Base-by-base conservation (phyloP, 2,888 invertebrate species). In the Nemotelus nigrinus region DNA sequence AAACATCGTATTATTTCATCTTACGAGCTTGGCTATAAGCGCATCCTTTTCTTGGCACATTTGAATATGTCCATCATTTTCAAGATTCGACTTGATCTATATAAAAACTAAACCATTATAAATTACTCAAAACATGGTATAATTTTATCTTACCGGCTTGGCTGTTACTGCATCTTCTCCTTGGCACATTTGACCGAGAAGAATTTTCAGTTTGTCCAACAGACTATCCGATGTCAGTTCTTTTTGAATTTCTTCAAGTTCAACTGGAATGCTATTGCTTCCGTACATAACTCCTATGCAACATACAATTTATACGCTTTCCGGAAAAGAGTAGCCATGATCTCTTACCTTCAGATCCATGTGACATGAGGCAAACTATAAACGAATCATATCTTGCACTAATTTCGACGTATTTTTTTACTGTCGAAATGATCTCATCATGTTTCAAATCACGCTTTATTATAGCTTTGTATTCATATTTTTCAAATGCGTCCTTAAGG, bases 151-250 rank as follows among this genome's bases (percentile, higher is more conserved):
- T 25, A 25, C 25, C 25, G 25, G 25, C 25, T 25, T 25, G 25
- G 25, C 25, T 25, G 25, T 25, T 25, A 25, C 25, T 25, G 25
- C 25, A 25, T 25, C 25, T 25, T 25, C 25, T 25, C 89, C 89
- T 83, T 91, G 91, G 79, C 91, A 91, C 0, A 90, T 89, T 83
- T 91, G 91, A 58, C 91, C 85, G 68, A 91, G 88, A 1, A 91
- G 82, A 75, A 91, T 82, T 85, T 91, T 91, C 10, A 90, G 89
- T 82, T 89, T 89, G 2, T 86, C 85, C 2, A 82, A 80, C 41
- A 91, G 84, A 65, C 86, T 83, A 5, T 81, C 82, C 2, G 83
- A 84, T 58, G 88, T 87, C 72, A 91, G 83, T 81, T 89, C 87
- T 65, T 86, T 83, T 78, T 88, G 86, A 7, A 91, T 88, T n/a